phyloP scores from a whole-genome alignment of 2,113 vertebrate species.

The Corythaixoides concolor region DNA sequence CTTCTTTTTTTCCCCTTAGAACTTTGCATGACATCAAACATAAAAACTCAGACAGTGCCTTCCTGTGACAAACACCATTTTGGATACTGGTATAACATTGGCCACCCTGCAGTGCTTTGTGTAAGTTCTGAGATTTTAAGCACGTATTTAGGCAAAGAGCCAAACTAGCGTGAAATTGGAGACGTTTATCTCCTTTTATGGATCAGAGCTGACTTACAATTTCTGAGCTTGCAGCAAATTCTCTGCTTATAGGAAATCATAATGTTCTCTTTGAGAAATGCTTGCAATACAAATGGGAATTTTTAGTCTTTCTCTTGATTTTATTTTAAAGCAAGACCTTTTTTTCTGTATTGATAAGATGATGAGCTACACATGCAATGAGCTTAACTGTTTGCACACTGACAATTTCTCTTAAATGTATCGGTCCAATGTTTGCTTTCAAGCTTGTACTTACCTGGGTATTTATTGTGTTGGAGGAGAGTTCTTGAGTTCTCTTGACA shows the following conservation, averaged over 20 bases:
- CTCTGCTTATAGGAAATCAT: not conserved
- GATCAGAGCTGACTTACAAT: not conserved
- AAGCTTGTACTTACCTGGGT: not conserved
- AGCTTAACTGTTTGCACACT: not conserved
- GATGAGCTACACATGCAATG: not conserved
- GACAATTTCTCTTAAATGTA: not conserved
- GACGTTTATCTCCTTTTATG: not conserved
- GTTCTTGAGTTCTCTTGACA: not conserved
- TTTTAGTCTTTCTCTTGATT: not conserved
- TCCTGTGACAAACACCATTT: conserved; percentile 91
- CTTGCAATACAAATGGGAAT: not conserved
- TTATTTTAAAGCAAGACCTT: not conserved
- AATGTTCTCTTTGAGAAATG: not conserved
- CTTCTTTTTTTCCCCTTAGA: conserved; percentile 71
- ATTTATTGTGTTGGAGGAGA: not conserved
- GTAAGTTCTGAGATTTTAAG: conserved; percentile 76
- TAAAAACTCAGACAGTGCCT: conserved; percentile 89
- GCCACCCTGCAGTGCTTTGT: conserved; percentile 90
- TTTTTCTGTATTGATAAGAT: not conserved
- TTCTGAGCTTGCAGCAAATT: not conserved
- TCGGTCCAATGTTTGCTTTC: not conserved
- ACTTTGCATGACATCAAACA: conserved; percentile 93
- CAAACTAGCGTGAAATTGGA: not conserved
- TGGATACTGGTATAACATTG: conserved; percentile 88
- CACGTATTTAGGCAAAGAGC: not conserved